Percentiles rank a stretch among this genome's conserved stretches.
These are phyloP conservation scores for Cliona cf. orientalis DNA, from an alignment of 37 sponge, comb jelly and placozoan species.

Conservation along the genomic window DNA sequence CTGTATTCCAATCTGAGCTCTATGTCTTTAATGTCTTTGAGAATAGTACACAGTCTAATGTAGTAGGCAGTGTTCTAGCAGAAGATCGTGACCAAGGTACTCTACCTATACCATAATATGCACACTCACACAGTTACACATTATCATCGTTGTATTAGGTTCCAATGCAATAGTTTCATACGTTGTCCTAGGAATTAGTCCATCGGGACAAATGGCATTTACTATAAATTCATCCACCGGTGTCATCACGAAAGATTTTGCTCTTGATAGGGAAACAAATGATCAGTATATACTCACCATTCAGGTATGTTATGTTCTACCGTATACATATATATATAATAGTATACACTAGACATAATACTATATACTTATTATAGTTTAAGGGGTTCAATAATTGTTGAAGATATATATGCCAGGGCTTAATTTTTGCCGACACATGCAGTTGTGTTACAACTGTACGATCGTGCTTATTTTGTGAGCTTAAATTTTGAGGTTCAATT, in stretches of 20 bases:
- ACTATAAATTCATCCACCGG: conserved; percentile 34
- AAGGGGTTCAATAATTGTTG: neutral
- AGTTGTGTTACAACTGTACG: neutral
- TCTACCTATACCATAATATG: neutral
- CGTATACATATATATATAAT: too few relatives aligned
- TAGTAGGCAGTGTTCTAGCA: conserved; percentile 26
- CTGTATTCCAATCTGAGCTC: conserved; percentile 9
- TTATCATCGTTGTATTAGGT: conserved; percentile 11
- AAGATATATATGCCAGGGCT: too few relatives aligned
- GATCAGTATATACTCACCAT: conserved; percentile 19
- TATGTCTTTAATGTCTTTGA: conserved; percentile 25
- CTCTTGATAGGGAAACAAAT: conserved; percentile 46
- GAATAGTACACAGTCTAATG: conserved; percentile 33
- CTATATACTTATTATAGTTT: too few relatives aligned
- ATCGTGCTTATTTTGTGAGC: too few relatives aligned
- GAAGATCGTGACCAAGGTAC: conserved; percentile 36
- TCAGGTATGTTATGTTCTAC: neutral
- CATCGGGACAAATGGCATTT: conserved; percentile 5
- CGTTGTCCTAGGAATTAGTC: neutral
- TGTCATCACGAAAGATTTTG: neutral
- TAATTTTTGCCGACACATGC: neutral
- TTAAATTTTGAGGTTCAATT: too few relatives aligned
- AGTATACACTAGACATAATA: too few relatives aligned
- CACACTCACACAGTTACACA: neutral
- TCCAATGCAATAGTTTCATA: conserved; percentile 21